A percentile compares a stretch with the other conserved stretches of the same genome.
phyloP scores from a whole-genome alignment of 2,888 invertebrate genomes.

The Atethmia centrago region DNA sequence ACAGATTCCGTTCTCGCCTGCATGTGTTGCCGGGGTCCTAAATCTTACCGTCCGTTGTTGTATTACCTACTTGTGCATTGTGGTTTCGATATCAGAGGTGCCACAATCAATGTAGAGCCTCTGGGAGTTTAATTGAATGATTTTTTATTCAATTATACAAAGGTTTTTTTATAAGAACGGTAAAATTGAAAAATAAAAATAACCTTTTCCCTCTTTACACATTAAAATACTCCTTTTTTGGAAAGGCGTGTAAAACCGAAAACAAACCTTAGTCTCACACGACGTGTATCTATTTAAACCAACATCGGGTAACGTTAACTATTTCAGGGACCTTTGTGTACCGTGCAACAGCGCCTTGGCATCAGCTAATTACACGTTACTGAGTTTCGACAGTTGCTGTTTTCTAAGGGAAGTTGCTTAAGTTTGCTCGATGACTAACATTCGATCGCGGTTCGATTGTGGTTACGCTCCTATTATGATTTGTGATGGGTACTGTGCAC shows the following conservation, averaged over 20 bases:
- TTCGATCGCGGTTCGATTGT: conserved; percentile 57
- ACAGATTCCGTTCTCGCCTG: background rate
- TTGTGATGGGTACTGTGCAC: conserved; percentile 11
- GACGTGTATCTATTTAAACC: background rate
- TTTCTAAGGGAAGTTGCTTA: conserved; percentile 74
- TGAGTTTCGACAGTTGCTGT: conserved; percentile 59
- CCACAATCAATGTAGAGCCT: background rate
- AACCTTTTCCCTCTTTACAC: background rate
- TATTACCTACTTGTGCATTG: background rate
- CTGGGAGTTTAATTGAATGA: background rate
- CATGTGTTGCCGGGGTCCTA: background rate
- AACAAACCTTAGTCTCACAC: background rate
- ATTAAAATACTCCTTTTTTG: background rate
- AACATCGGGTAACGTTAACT: conserved; percentile 24
- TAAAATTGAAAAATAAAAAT: no score
- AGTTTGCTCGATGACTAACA: conserved; percentile 48
- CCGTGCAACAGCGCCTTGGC: conserved; percentile 59
- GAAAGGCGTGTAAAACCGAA: background rate
- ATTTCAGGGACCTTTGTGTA: conserved; percentile 36
- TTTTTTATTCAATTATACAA: background rate
- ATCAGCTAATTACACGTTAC: conserved; percentile 56
- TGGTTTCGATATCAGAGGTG: background rate
- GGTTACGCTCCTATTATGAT: conserved; percentile 59
- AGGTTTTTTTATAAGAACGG: no score
- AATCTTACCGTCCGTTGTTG: background rate